Percentiles rank a stretch among this genome's conserved stretches.
phyloP scores from a whole-genome alignment of 2,888 invertebrate species.

The Ophion obscuratus region DNA sequence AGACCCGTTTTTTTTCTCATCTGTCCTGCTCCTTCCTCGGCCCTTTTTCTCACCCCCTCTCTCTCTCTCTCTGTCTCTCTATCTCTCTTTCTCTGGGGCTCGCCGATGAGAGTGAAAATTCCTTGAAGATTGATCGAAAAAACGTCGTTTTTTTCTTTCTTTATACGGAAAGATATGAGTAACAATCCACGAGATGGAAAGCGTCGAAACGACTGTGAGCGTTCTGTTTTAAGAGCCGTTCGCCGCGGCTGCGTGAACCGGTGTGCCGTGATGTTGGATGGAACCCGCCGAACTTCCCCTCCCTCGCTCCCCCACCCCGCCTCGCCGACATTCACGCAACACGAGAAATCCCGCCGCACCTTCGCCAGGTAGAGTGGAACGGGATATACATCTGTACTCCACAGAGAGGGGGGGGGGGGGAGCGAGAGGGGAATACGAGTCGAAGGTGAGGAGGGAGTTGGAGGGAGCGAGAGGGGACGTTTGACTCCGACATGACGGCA shows the following conservation, averaged over 20 bases:
- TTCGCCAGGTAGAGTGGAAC: conserved; percentile 18
- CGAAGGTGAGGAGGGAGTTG: neutral
- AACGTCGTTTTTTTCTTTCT: neutral
- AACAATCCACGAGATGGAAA: conserved; percentile 12
- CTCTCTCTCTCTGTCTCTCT: neutral
- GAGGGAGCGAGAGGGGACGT: conserved; percentile 1
- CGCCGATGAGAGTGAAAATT: neutral
- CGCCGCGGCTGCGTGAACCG: conserved; percentile 83
- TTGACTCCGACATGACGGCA: neutral
- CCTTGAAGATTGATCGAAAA: neutral
- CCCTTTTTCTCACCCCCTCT: neutral
- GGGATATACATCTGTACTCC: neutral
- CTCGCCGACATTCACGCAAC: conserved; percentile 1
- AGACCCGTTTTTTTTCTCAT: too few species aligned
- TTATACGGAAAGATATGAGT: neutral
- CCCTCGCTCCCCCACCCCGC: neutral
- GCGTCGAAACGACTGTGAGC: conserved; percentile 33
- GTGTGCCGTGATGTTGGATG: conserved; percentile 76
- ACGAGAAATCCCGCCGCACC: conserved; percentile 24
- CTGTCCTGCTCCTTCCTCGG: too few species aligned
- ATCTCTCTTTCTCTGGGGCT: neutral
- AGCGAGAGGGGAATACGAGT: neutral
- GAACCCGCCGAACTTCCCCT: conserved; percentile 69
- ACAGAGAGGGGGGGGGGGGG: neutral
- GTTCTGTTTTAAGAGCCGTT: conserved; percentile 74